These are phyloP conservation scores for Epistrophe grossulariae DNA, from an alignment of 2,888 invertebrate genomes.

Conservation along the genomic window DNA sequence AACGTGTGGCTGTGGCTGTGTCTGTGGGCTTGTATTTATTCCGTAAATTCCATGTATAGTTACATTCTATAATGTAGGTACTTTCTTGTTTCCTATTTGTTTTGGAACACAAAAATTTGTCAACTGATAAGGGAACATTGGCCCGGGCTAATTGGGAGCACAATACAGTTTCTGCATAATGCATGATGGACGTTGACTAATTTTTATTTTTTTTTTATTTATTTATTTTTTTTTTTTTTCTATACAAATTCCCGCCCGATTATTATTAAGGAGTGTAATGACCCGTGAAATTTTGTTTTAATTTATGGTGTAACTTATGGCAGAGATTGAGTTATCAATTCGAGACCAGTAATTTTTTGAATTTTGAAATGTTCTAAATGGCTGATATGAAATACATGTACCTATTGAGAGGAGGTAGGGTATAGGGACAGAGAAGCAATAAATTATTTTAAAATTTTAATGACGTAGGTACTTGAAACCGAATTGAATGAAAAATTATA, in stretches of 20 bases:
- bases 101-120: constrained; percentile 66
- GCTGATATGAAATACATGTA: too few relatives aligned
- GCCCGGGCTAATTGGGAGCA: constrained; percentile 71
- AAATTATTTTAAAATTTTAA: constrained; percentile 2
- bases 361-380: constrained; percentile 17
- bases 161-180: constrained; percentile 61
- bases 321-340: constrained; percentile 59
- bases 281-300: constrained; percentile 57
- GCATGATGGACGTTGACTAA: constrained; percentile 58
- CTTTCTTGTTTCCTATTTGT: constrained; percentile 60
- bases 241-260: constrained; percentile 4
- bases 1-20: not conserved
- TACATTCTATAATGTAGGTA: constrained; percentile 10
- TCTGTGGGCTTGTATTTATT: not conserved
- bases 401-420: not conserved
- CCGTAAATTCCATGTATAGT: not conserved
- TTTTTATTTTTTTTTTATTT: constrained; percentile 35
- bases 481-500: not conserved
- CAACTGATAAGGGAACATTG: constrained; percentile 74
- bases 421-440: too few relatives aligned
- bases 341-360: constrained; percentile 9
- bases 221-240: not conserved
- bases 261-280: constrained; percentile 45
- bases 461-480: not conserved
- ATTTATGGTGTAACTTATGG: constrained; percentile 54